Evolutionary conservation across 1,140 invertebrate genomes (phyloP), one percentile per base, ranked within the genome.

Genomic region (Lepidostoma basale): DNA sequence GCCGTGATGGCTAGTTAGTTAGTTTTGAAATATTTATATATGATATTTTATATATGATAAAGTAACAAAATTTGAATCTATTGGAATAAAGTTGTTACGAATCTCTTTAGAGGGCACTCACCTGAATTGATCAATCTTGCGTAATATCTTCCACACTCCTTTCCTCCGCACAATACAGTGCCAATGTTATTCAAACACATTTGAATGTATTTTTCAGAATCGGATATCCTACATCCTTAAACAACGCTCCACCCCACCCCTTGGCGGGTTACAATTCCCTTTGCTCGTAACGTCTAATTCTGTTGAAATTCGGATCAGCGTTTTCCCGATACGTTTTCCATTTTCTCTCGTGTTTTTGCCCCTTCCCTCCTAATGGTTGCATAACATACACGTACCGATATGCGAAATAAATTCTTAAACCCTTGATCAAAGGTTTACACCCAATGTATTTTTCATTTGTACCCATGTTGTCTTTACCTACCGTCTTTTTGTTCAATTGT

Each of bases 271-370:
- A 67, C 70, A 73, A 73, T 73, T 73, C 70, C 70, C 70, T 44
- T 20, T 47, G 67, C 67, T 73, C 70, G 70, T 73, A 73, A 73
- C 70, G 67, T 73, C 70, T 73, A 73, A 73, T 73, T 73, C 67
- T 54, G 67, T 67, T 69, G 67, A 69, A 69, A 73, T 73, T 73
- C 70, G 70, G 70, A 73, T 73, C 70, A 73, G 70, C 70, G 67
- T 69, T 69, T 69, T 59, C 63, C 18, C 70, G 70, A 73, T 73
- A 73, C 70, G 67, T 68, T 73, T 69, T 69, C 66, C 70, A 67
- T 68, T 72, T 72, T 44, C 70, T 47, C 28, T n/a, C 64, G 54
- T 68, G 28, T 44, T 68, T 45, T 23, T 63, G 12, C 42, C 60
- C 67, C 58, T 69, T 65, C 54, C 49, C 44, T 44, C 30, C 67